A percentile compares a stretch with the other conserved stretches of the same genome.
Conservation (phyloP, 2,113 vertebrate genomes). For the Eira barbara region DNA sequence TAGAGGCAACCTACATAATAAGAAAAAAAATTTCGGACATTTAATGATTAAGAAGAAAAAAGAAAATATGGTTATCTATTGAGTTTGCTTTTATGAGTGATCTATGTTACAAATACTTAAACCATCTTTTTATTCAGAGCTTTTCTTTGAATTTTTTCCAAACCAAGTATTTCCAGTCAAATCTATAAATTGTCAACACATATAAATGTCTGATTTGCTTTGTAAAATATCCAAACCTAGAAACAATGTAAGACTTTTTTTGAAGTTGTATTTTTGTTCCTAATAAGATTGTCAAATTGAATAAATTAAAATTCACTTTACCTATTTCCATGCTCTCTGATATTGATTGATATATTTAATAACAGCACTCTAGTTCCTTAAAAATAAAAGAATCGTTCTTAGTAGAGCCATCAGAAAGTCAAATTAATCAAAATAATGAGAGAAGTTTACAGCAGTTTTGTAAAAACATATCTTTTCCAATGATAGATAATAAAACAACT, state of each 20-base stretch:
- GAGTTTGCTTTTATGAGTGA: neutral
- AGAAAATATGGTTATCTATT: neutral
- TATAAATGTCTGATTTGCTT: neutral
- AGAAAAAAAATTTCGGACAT: neutral
- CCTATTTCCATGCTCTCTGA: neutral
- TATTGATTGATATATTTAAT: neutral
- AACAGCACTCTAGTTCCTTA: neutral
- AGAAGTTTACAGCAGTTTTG: conserved; percentile 72
- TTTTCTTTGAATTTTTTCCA: conserved; percentile 18
- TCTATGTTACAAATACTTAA: neutral
- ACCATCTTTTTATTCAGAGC: neutral
- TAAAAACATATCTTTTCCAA: conserved; percentile 69
- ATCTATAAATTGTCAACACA: neutral
- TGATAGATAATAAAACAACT: conserved; percentile 72
- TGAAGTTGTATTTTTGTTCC: neutral
- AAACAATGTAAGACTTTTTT: neutral
- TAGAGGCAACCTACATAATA: too few relatives aligned
- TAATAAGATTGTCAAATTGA: neutral
- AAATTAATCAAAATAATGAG: conserved; percentile 72
- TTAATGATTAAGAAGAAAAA: neutral
- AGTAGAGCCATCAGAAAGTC: neutral
- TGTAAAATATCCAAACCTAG: neutral
- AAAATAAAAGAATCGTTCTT: neutral
- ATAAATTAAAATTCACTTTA: conserved; percentile 32
- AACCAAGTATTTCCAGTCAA: neutral